Base-by-base conservation (phyloP, 2,888 invertebrate genomes). In the Nemapogon koenigi region DNA sequence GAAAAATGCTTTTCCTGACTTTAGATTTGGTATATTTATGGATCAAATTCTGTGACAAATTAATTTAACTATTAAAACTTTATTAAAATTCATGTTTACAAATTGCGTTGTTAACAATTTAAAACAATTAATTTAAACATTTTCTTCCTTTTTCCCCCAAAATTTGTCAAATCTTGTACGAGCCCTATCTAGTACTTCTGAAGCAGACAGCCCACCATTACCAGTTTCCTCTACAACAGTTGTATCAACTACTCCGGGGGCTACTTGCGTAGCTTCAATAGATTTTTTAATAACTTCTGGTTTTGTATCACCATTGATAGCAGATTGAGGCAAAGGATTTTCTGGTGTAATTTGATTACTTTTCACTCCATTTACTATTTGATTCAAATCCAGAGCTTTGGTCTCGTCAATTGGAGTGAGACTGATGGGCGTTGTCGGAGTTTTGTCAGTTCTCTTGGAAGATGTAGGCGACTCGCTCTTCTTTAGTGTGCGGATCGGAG, bases 91-190 rank as follows among this genome's bases (percentile, higher is more conserved):
- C n/a, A n/a, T n/a, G n/a, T n/a, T n/a, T n/a, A n/a, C n/a, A n/a
- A n/a, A n/a, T n/a, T n/a, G n/a, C n/a, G n/a, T n/a, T n/a, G n/a
- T n/a, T n/a, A n/a, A n/a, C n/a, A n/a, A n/a, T n/a, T n/a, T n/a
- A n/a, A n/a, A n/a, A n/a, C n/a, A n/a, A n/a, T n/a, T n/a, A n/a
- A n/a, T n/a, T n/a, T 78, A 82, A 49, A 83, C 83, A 17, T 37
- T 37, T 50, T 83, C 83, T 52, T 84, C 84, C 51, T 79, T 84
- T 54, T 87, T 87, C 47, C 89, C 88, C 91, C 91, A 91, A 67
- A 91, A 91, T 57, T 89, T 87, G 67, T 91, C 91, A 60, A 91
- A 91, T 51, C 90, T 86, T 63, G 87, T 88, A 51, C 90, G 86
- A 51, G 91, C 91, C 62, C 87, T 86, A 60, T 91, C 90, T 47